Evolutionary conservation across 2,888 invertebrate genomes (phyloP).

Genomic region (Archips xylosteana): DNA sequence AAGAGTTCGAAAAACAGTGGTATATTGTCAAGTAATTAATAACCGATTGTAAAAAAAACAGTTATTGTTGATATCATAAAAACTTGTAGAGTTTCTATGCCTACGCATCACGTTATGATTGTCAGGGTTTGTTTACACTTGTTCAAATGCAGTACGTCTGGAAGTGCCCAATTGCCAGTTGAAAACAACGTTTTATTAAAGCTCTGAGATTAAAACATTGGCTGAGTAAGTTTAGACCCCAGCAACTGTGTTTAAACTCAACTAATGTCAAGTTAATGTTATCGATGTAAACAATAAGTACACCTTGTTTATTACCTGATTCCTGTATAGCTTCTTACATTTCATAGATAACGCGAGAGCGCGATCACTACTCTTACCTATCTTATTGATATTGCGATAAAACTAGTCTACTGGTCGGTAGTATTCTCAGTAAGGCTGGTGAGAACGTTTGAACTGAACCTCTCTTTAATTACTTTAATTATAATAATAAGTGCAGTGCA

Average conservation of each 20-base stretch:
- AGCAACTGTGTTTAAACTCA: neutral
- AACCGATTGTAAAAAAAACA: no score
- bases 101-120: no score
- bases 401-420: conserved; percentile 63
- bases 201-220: neutral
- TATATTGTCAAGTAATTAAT: no score
- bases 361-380: conserved; percentile 67
- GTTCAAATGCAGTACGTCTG: no score
- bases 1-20: neutral
- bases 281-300: conserved; percentile 15
- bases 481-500: conserved; percentile 12
- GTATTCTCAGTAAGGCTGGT: conserved; percentile 46
- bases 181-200: no score
- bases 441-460: conserved; percentile 18
- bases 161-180: no score
- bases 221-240: neutral
- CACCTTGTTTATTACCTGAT: conserved; percentile 43
- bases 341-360: conserved; percentile 61
- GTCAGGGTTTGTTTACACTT: no score
- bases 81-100: no score
- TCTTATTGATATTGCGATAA: conserved; percentile 81
- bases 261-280: conserved; percentile 21
- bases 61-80: no score
- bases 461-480: conserved; percentile 7
- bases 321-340: conserved; percentile 56